Evolutionary conservation across 2,888 invertebrate genomes (phyloP).

Genomic region (Horisme vitalbata): DNA sequence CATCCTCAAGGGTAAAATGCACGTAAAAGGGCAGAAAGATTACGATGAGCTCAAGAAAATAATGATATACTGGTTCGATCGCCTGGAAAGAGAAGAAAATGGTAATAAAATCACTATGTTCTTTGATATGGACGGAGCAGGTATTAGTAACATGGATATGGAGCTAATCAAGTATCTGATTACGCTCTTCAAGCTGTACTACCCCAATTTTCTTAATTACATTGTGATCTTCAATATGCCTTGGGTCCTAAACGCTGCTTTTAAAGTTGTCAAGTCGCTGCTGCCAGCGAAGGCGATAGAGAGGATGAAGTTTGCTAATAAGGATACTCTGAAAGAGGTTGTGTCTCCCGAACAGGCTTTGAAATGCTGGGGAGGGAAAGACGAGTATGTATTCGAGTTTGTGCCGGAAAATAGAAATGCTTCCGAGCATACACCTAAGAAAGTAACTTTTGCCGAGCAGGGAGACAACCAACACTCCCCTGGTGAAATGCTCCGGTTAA

Average conservation of each 20-base stretch:
- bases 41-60: conserved; percentile 89
- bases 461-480: conserved; percentile 62
- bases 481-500: conserved; percentile 84
- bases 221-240: conserved; percentile 97
- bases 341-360: conserved; percentile 90
- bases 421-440: conserved; percentile 72
- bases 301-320: conserved; percentile 92
- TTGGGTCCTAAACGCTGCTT: conserved; percentile 95
- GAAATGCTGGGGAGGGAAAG: conserved; percentile 90
- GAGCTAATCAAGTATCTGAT: conserved; percentile 95
- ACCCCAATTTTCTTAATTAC: conserved; percentile 93
- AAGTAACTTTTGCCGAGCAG: conserved; percentile 69
- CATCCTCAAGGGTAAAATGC: conserved; percentile 91
- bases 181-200: conserved; percentile 92
- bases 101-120: conserved; percentile 91
- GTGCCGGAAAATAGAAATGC: conserved; percentile 80
- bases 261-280: conserved; percentile 94
- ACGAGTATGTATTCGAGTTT: conserved; percentile 88
- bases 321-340: conserved; percentile 88
- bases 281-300: conserved; percentile 94
- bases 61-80: conserved; percentile 93
- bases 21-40: conserved; percentile 89
- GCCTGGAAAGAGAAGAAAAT: conserved; percentile 88
- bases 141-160: conserved; percentile 94
- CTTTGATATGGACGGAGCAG: conserved; percentile 95